Conservation (phyloP, 2,888 invertebrate genomes). For the Leptarthrus brevirostris region DNA sequence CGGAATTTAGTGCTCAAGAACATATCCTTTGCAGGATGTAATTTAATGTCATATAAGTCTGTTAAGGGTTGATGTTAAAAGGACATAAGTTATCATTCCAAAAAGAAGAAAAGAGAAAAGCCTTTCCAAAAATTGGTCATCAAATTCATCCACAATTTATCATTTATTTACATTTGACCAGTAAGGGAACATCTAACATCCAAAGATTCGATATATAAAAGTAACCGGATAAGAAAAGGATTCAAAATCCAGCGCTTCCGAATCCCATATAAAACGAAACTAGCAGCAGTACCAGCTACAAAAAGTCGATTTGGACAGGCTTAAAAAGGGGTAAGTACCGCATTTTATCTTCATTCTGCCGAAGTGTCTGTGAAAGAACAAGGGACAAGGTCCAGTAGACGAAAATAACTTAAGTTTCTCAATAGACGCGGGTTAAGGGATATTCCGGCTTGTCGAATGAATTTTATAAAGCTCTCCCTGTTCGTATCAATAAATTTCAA, state of each 20-base stretch:
- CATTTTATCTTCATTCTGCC: conserved; percentile 44
- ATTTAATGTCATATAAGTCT: background rate
- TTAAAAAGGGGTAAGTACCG: conserved; percentile 40
- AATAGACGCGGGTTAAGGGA: background rate
- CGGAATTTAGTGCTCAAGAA: background rate
- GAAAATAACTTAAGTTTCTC: conserved; percentile 1
- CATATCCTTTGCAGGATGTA: background rate
- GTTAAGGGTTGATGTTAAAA: background rate
- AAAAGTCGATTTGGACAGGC: conserved; percentile 37
- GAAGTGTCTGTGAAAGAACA: conserved; percentile 22
- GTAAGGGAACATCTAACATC: conserved; percentile 5
- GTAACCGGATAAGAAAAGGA: conserved; percentile 2
- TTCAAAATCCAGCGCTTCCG: background rate
- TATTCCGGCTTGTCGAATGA: conserved; percentile 28
- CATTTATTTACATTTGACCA: conserved; percentile 40
- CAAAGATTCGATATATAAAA: conserved; percentile 8
- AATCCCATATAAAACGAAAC: conserved; percentile 3
- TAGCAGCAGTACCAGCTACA: conserved; percentile 19
- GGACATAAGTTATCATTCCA: too few species aligned
- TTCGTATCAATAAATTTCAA: conserved; percentile 44
- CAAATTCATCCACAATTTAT: conserved; percentile 38
- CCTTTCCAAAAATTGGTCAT: background rate
- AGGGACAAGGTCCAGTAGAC: conserved; percentile 10
- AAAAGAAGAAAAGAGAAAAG: too few species aligned
- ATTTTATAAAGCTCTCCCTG: conserved; percentile 41